These are phyloP conservation scores for Calvadosia cruxmelitensis DNA, from an alignment of 30 jellyfish, hydroid and myxozoan species.

Conservation along the genomic window DNA sequence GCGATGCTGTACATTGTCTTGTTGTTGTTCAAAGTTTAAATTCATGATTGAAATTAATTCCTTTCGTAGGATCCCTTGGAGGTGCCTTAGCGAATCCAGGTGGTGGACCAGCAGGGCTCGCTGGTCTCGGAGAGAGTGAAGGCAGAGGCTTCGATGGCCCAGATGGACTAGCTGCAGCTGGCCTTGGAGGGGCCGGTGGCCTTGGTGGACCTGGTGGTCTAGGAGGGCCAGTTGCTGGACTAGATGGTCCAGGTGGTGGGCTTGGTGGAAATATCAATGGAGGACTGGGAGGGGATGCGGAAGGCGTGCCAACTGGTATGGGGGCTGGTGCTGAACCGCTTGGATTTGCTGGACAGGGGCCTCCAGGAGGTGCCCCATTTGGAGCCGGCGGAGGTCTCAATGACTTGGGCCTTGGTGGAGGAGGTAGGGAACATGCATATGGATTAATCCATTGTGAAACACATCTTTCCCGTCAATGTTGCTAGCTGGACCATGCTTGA, in stretches of 20 bases:
- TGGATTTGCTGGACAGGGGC: slow-evolving; percentile 6
- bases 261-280: slow-evolving; percentile 2
- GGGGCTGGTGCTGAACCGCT: slow-evolving; percentile 44
- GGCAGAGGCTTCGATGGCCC: slow-evolving; percentile 32
- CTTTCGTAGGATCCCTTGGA: neutral
- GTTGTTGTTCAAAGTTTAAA: no score
- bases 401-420: neutral
- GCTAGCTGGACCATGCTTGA: no score
- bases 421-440: neutral
- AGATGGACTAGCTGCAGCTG: slow-evolving; percentile 55
- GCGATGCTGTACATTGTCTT: no score
- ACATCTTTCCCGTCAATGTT: no score
- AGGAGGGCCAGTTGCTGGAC: slow-evolving; percentile 84
- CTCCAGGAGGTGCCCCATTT: neutral
- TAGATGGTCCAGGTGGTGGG: slow-evolving; percentile 12
- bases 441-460: no score
- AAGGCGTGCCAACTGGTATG: slow-evolving; percentile 46
- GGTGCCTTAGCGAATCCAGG: slow-evolving; percentile 69
- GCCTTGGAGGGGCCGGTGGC: slow-evolving; percentile 84
- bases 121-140: no score
- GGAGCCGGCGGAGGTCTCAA: neutral
- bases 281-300: slow-evolving; percentile 34
- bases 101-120: slow-evolving; percentile 49
- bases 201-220: slow-evolving; percentile 97
- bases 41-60: no score